Percentiles rank a stretch among this genome's conserved stretches.
Conservation (phyloP, 2,888 invertebrate genomes). For the Coelogynopora nodosa region DNA sequence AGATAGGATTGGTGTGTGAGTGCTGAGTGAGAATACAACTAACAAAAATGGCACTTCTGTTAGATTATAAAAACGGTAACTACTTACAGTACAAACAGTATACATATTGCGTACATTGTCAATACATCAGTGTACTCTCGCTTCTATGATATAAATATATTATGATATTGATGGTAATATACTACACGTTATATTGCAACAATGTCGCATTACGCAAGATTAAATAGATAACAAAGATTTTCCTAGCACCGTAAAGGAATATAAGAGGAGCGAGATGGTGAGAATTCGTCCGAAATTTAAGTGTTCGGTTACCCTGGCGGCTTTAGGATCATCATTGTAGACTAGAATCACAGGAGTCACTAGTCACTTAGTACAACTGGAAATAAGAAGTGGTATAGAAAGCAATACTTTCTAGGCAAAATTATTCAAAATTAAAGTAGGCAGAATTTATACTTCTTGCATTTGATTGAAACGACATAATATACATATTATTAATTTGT, state of each 20-base stretch:
- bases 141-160: neutral
- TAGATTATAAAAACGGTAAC: neutral
- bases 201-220: neutral
- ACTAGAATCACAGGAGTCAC: constrained; percentile 6
- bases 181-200: neutral
- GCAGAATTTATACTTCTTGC: constrained; percentile 22
- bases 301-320: too few species aligned
- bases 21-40: constrained; percentile 17
- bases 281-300: neutral
- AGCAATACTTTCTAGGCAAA: neutral
- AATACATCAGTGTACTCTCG: neutral
- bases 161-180: neutral
- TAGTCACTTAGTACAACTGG: neutral
- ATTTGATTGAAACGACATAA: constrained; percentile 25
- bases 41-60: constrained; percentile 17
- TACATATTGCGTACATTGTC: neutral
- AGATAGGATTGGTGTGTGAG: neutral
- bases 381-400: neutral
- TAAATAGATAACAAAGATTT: neutral
- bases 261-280: neutral
- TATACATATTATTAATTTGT: too few species aligned
- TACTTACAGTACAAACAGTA: neutral
- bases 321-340: neutral
- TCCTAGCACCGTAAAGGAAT: neutral
- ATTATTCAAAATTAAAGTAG: neutral